A percentile compares a stretch with the other conserved stretches of the same genome.
phyloP scores from a whole-genome alignment of 2,113 vertebrate species.

The Macaca nemestrina region DNA sequence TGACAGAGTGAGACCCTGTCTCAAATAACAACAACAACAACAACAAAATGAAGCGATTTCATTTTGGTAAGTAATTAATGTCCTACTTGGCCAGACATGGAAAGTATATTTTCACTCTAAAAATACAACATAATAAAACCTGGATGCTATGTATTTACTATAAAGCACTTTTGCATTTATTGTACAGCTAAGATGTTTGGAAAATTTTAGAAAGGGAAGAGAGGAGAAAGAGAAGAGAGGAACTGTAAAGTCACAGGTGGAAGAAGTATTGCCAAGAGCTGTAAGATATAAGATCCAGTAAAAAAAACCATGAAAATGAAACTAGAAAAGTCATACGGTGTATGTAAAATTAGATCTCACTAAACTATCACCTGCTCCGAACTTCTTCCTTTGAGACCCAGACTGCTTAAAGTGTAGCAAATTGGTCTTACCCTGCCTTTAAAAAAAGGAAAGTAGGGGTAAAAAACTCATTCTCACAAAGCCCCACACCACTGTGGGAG shows the following conservation, averaged over 20 bases:
- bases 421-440: neutral
- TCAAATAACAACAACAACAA: neutral
- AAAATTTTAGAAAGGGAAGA: neutral
- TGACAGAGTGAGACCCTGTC: neutral
- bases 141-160: neutral
- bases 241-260: conserved; percentile 59
- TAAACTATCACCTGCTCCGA: conserved; percentile 8
- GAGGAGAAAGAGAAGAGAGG: conserved; percentile 39
- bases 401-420: neutral
- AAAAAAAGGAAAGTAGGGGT: neutral
- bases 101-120: neutral
- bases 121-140: neutral
- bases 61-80: neutral
- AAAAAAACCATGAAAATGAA: neutral
- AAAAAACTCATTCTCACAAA: neutral
- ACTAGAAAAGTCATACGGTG: neutral
- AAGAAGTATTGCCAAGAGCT: conserved; percentile 38
- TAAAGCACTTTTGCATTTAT: neutral
- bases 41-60: neutral
- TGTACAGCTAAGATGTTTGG: conserved; percentile 32
- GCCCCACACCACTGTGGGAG: neutral
- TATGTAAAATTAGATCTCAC: conserved; percentile 9
- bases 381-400: conserved; percentile 8
- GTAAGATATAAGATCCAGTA: neutral
- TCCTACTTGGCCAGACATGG: neutral